Evolutionary conservation across 2,797 vertebrate species (phyloP).

Genomic region (Cossypha polioptera): DNA sequence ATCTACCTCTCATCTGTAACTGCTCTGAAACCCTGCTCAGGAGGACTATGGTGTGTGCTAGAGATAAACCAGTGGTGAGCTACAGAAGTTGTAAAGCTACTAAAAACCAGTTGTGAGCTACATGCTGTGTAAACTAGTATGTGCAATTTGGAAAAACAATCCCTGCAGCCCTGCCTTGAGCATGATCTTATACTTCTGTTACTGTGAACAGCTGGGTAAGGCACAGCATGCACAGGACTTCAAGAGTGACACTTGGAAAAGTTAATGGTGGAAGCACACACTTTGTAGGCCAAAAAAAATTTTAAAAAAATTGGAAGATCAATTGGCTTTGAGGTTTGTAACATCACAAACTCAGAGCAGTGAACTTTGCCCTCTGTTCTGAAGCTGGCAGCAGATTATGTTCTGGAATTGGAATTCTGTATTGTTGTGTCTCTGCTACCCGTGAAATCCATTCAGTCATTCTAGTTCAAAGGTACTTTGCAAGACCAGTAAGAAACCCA

Average conservation of each 20-base stretch:
- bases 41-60: background rate
- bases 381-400: background rate
- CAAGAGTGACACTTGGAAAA: background rate
- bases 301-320: background rate
- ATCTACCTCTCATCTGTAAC: background rate
- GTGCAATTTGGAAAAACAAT: background rate
- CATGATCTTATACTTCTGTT: background rate
- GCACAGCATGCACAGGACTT: background rate
- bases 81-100: background rate
- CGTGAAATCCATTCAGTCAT: background rate
- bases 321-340: background rate
- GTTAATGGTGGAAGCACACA: background rate
- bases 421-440: background rate
- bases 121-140: background rate
- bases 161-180: accelerated
- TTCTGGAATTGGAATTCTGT: background rate
- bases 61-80: background rate
- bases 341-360: background rate
- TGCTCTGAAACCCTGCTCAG: background rate
- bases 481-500: background rate
- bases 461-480: background rate
- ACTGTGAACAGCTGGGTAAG: background rate
- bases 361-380: background rate
- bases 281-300: background rate
- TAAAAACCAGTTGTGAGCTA: background rate